phyloP scores from a whole-genome alignment of 2,113 vertebrate species.

The Nothoprocta perdicaria region DNA sequence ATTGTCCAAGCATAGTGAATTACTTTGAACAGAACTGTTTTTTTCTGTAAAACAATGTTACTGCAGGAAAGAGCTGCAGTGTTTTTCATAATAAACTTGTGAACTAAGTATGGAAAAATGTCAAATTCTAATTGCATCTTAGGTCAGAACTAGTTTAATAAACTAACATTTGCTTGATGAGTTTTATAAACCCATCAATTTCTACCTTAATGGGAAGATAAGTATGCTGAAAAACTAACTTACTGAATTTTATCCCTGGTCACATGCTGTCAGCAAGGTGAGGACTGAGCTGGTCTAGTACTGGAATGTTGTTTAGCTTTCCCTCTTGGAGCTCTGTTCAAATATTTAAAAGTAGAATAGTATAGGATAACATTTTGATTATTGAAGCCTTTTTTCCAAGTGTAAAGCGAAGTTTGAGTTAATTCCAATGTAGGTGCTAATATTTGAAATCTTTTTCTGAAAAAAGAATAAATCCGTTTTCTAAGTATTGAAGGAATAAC shows the following conservation, averaged over 20 bases:
- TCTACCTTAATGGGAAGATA: conserved; percentile 13
- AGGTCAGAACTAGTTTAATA: conserved; percentile 75
- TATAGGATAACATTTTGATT: background rate
- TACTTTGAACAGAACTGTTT: conserved; percentile 81
- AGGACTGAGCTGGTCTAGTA: background rate
- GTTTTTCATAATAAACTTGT: conserved; percentile 89
- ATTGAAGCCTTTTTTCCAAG: conserved; percentile 2
- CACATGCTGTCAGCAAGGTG: background rate
- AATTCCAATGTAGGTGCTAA: conserved; percentile 54
- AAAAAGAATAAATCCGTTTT: conserved; percentile 58
- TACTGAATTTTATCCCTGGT: background rate
- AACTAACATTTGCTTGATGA: conserved; percentile 64
- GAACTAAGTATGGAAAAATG: conserved; percentile 83
- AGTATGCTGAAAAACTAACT: background rate
- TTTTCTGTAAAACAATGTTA: conserved; percentile 81
- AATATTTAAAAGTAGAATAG: background rate
- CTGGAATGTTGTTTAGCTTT: background rate
- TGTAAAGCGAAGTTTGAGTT: conserved; percentile 6
- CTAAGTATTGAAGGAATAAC: conserved; percentile 42
- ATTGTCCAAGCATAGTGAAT: conserved; percentile 82
- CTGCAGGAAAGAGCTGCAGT: conserved; percentile 81
- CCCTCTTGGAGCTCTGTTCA: conserved; percentile 25
- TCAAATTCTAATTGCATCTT: conserved; percentile 78
- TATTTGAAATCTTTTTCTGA: background rate
- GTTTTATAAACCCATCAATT: conserved; percentile 60